phyloP scores from a whole-genome alignment of 2,888 invertebrate genomes.

The Sarcophaga rosellei region DNA sequence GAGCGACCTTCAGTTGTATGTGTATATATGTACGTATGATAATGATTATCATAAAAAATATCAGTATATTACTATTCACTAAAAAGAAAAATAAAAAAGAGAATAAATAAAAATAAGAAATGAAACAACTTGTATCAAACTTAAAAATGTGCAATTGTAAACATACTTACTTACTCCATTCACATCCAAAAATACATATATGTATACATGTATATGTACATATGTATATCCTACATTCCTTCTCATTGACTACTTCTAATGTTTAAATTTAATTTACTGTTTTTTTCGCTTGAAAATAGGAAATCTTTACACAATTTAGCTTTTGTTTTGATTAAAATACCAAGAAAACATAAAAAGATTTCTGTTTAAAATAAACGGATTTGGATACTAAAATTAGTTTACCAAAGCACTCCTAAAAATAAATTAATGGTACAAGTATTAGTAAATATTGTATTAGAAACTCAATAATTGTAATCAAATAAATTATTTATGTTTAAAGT shows the following conservation, averaged over 20 bases:
- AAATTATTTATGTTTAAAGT: not conserved
- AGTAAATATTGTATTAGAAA: not conserved
- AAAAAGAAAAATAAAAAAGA: not conserved
- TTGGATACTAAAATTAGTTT: not conserved
- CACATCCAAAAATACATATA: not conserved
- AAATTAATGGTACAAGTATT: not conserved
- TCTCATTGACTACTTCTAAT: too few relatives aligned
- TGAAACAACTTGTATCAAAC: not conserved
- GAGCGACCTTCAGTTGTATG: not conserved
- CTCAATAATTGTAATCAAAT: too few relatives aligned
- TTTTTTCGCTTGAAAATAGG: too few relatives aligned
- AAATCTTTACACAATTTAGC: too few relatives aligned
- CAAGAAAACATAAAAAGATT: too few relatives aligned
- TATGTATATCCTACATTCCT: not conserved
- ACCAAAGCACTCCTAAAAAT: conserved; percentile 1
- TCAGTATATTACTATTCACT: conserved; percentile 5
- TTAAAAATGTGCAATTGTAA: not conserved
- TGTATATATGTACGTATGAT: too few relatives aligned
- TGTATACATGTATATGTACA: not conserved
- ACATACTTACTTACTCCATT: not conserved
- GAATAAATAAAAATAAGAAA: not conserved
- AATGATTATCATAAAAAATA: conserved; percentile 24
- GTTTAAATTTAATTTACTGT: too few relatives aligned
- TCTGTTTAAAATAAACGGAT: not conserved
- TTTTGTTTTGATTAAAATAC: too few relatives aligned